These are phyloP conservation scores for Furcifer pardalis DNA, from an alignment of 2,797 vertebrate species.

Conservation along the genomic window DNA sequence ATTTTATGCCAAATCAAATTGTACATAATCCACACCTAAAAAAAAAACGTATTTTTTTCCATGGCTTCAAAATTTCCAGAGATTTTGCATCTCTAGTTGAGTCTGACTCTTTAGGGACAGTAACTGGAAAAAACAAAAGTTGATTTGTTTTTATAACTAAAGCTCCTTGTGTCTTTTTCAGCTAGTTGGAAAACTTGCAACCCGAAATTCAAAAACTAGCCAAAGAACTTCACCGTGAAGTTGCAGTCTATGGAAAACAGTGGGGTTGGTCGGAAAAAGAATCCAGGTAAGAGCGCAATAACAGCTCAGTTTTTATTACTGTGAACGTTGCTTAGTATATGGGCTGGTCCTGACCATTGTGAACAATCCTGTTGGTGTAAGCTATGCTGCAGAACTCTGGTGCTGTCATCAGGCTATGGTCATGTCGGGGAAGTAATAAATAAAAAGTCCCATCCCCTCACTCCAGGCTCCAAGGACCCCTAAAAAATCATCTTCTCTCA, in stretches of 20 bases:
- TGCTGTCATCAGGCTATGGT: too few species aligned
- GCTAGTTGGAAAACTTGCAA: constrained; percentile 91
- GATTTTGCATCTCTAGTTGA: too few species aligned
- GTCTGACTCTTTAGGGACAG: not conserved
- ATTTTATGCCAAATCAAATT: too few species aligned
- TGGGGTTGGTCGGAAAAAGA: constrained; percentile 86
- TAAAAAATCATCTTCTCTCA: too few species aligned
- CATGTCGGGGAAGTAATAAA: too few species aligned
- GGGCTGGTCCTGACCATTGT: not conserved
- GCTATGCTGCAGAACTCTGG: not conserved
- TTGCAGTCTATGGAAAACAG: constrained; percentile 82
- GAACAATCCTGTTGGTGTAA: not conserved
- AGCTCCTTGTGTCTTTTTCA: constrained; percentile 68
- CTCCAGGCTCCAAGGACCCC: too few species aligned
- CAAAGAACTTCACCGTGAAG: constrained; percentile 82
- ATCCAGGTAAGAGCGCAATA: constrained; percentile 77
- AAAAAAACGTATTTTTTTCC: too few species aligned
- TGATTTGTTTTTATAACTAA: constrained; percentile 42
- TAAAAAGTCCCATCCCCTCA: too few species aligned
- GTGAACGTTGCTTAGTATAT: not conserved
- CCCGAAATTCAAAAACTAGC: constrained; percentile 86
- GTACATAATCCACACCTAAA: too few species aligned
- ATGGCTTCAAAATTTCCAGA: too few species aligned
- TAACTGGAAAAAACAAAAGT: not conserved
- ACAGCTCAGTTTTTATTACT: fast-evolving